Evolutionary conservation across 2,888 invertebrate species (phyloP).

Genomic region (Drosophila hamatofila): DNA sequence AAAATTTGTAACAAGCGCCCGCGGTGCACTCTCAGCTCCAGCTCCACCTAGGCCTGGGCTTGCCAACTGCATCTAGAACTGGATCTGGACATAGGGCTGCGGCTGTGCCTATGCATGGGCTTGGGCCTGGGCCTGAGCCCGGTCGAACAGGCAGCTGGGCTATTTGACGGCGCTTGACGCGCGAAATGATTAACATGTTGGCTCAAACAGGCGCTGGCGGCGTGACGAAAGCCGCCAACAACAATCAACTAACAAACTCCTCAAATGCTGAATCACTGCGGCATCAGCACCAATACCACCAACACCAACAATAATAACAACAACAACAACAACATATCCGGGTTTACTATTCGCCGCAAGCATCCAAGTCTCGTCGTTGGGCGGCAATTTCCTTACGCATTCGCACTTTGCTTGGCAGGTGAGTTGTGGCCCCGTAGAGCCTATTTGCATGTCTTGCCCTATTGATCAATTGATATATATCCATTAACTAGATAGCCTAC

Average conservation of each 20-base stretch:
- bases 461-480: constrained; percentile 4
- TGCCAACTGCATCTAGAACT: constrained; percentile 1
- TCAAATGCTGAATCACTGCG: constrained; percentile 50
- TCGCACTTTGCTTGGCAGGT: constrained; percentile 29
- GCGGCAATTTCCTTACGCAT: constrained; percentile 20
- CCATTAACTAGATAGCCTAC: background rate
- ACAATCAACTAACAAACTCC: constrained; percentile 53
- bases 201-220: constrained; percentile 37
- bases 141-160: constrained; percentile 20
- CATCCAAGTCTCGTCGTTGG: constrained; percentile 7
- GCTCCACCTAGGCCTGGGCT: constrained; percentile 9
- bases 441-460: constrained; percentile 1
- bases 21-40: constrained; percentile 58
- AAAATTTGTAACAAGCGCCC: constrained; percentile 80
- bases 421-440: background rate
- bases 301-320: background rate
- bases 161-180: constrained; percentile 72
- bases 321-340: constrained; percentile 20
- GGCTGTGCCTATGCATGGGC: background rate
- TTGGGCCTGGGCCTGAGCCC: background rate
- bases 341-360: constrained; percentile 13
- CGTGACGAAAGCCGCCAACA: constrained; percentile 67
- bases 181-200: constrained; percentile 78
- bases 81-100: constrained; percentile 11
- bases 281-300: constrained; percentile 15